Evolutionary conservation across 2,113 vertebrate species (phyloP).

Genomic region (Crotalus horridus): DNA sequence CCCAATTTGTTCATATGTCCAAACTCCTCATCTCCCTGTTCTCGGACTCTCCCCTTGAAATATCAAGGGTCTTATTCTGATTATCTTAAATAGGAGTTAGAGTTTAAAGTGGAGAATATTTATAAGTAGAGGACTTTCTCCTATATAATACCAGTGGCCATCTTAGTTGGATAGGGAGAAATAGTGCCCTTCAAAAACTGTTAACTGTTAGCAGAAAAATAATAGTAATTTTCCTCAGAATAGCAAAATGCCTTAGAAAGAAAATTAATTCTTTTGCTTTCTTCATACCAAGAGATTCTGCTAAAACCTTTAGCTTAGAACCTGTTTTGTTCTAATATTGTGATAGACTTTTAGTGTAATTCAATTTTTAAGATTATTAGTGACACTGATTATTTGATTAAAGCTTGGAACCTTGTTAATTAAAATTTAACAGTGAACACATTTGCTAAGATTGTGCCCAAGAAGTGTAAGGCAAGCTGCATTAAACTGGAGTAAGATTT

Average conservation of each 20-base stretch:
- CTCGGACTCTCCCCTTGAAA: not conserved
- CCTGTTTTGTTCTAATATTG: not conserved
- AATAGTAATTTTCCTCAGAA: not conserved
- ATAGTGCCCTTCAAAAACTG: not conserved
- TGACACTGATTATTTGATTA: slow-evolving; percentile 16
- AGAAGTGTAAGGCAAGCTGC: not conserved
- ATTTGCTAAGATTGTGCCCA: not conserved
- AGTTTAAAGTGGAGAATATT: not conserved
- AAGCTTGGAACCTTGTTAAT: slow-evolving; percentile 4
- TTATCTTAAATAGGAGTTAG: not conserved
- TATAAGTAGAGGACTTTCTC: not conserved
- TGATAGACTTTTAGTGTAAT: not conserved
- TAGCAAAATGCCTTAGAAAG: not conserved
- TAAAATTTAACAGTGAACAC: slow-evolving; percentile 10
- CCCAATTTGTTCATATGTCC: not conserved
- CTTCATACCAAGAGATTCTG: not conserved
- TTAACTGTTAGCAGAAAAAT: not conserved
- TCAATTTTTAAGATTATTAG: slow-evolving; percentile 16
- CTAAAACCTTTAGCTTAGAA: not conserved
- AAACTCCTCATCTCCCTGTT: not conserved
- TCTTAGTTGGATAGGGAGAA: not conserved
- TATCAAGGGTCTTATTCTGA: not conserved
- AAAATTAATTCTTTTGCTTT: not conserved
- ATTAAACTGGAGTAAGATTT: not conserved
- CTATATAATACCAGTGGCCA: not conserved